Evolutionary conservation across 2,888 invertebrate genomes (phyloP).

Genomic region (Cetonia aurata): DNA sequence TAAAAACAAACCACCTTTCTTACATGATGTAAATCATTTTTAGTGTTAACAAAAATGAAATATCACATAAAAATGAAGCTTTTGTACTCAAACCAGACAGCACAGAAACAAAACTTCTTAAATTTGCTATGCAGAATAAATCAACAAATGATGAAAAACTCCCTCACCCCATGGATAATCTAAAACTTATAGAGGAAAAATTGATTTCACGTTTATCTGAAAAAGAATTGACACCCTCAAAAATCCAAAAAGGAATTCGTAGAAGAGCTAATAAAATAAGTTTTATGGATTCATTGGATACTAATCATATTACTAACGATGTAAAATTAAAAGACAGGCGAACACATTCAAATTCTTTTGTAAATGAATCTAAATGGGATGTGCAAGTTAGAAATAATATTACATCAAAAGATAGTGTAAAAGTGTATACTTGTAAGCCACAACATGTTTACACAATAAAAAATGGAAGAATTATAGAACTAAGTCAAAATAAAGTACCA

Average conservation of each 20-base stretch:
- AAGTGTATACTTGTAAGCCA: conserved; percentile 58
- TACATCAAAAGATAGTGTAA: conserved; percentile 44
- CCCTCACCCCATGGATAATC: conserved; percentile 69
- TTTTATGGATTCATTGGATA: conserved; percentile 29
- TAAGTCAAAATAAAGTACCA: conserved; percentile 58
- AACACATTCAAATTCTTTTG: conserved; percentile 39
- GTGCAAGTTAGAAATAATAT: conserved; percentile 57
- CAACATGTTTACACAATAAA: conserved; percentile 69
- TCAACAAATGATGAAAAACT: conserved; percentile 26
- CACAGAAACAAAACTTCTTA: conserved; percentile 59
- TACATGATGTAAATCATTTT: conserved; percentile 21
- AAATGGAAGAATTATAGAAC: conserved; percentile 68
- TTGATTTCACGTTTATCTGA: conserved; percentile 68
- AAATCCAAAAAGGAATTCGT: conserved; percentile 67
- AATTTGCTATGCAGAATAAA: conserved; percentile 57
- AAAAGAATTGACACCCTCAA: conserved; percentile 66
- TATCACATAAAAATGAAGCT: conserved; percentile 31
- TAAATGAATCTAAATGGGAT: conserved; percentile 65
- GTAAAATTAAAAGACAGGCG: conserved; percentile 50
- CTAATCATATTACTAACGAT: conserved; percentile 39
- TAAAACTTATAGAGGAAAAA: conserved; percentile 68
- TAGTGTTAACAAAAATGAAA: conserved; percentile 2
- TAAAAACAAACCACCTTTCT: not conserved
- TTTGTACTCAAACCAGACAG: conserved; percentile 61
- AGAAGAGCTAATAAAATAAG: conserved; percentile 57